These are phyloP conservation scores for Anser brachyrhynchus DNA, from an alignment of 2,113 vertebrate species.

Conservation along the genomic window DNA sequence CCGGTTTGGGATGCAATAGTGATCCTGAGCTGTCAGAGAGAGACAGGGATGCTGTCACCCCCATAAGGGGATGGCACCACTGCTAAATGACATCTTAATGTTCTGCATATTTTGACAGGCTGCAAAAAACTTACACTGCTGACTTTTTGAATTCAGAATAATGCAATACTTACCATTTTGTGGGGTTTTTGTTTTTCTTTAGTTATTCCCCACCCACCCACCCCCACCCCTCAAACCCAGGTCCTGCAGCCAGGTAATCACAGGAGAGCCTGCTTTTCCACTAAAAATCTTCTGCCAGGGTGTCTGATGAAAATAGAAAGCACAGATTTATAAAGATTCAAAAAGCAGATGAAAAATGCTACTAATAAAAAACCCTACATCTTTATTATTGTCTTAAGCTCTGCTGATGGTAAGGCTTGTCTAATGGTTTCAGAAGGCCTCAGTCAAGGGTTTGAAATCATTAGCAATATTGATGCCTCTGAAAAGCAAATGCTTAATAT, in stretches of 20 bases:
- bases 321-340: not conserved
- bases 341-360: slow-evolving; percentile 1
- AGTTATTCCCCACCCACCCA: too few species aligned
- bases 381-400: not conserved
- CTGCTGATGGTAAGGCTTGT: not conserved
- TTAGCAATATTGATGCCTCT: slow-evolving; percentile 53
- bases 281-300: not conserved
- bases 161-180: not conserved
- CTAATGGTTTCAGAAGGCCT: slow-evolving; percentile 51
- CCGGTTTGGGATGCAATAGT: accelerated
- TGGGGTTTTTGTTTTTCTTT: not conserved
- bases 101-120: not conserved
- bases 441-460: slow-evolving; percentile 40
- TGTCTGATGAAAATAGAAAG: not conserved
- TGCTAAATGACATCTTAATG: not conserved
- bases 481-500: slow-evolving; percentile 20
- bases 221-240: not conserved
- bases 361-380: not conserved
- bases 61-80: accelerated
- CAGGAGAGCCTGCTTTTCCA: not conserved
- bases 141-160: not conserved
- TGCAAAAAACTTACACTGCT: not conserved
- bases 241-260: not conserved
- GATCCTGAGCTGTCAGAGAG: not conserved
- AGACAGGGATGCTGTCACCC: not conserved